phyloP scores from a whole-genome alignment of 2,113 vertebrate species.

The Capreolus pygargus region DNA sequence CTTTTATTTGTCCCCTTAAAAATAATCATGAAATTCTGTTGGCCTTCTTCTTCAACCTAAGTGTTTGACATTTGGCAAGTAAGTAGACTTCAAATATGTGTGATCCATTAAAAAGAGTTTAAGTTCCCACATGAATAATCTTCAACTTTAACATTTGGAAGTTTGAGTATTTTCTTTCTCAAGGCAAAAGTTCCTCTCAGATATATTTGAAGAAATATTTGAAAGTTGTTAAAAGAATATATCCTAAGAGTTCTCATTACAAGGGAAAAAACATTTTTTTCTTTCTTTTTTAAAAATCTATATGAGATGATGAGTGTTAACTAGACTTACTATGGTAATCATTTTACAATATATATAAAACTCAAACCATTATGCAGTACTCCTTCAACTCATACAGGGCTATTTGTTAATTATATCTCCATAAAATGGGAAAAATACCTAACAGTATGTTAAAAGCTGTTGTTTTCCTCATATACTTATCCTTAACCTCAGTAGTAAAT shows the following conservation, averaged over 20 bases:
- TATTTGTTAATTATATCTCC: neutral
- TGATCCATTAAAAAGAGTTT: neutral
- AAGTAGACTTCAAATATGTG: constrained; percentile 23
- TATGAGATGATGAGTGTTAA: neutral
- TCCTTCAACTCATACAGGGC: neutral
- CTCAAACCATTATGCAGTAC: neutral
- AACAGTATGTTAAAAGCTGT: neutral
- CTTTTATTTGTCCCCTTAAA: constrained; percentile 33
- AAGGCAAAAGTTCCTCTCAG: neutral
- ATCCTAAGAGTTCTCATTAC: neutral
- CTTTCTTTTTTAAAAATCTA: neutral
- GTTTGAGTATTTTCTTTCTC: neutral
- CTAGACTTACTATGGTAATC: neutral
- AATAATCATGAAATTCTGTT: neutral
- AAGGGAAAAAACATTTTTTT: neutral
- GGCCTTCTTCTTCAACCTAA: neutral
- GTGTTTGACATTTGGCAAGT: constrained; percentile 35
- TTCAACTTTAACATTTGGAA: constrained; percentile 47
- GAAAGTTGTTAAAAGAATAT: neutral
- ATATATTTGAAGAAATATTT: neutral
- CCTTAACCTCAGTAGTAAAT: neutral
- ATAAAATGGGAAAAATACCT: neutral
- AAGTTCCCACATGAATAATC: constrained; percentile 6
- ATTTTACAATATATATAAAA: neutral
- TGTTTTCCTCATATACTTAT: neutral